Base-by-base conservation (phyloP, 2,797 vertebrate genomes). In the Apodemus agrarius region DNA sequence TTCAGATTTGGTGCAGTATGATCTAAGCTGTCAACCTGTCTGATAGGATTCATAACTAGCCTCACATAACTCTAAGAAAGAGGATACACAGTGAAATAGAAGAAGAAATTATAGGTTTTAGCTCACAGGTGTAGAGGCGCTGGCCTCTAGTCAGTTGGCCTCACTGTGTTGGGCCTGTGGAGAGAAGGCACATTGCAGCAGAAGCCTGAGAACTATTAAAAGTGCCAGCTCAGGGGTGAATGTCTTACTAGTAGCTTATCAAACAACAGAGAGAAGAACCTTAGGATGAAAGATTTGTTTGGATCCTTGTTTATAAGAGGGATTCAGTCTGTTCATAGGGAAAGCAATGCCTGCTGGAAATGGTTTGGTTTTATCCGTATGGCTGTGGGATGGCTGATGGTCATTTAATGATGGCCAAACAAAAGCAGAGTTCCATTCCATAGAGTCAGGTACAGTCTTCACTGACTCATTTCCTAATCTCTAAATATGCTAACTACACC, bases 121-220 rank as follows among this genome's bases (percentile, higher is more conserved):
- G 19, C 6, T 86, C 7, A 67, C 2, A 67, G 11, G 6, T 34
- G 22, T 16, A 12, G 37, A 65, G 67, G 7, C 59, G 78, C 2
- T 12, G 4, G 11, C 34, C 40, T 22, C 46, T 59, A 6, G 80
- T 7, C 29, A 37, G 8, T 5, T 10, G 29, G 13, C 19, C 12
- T 78, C 59, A 43, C 4, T 79, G 3, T 0, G 6, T 43, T 37
- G n/a, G 34, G 26, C 7, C 3, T 52, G 3, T 54, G 1, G 2
- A 54, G n/a, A 86, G 3, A 10, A 4, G 29, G 31, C 34, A 76
- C 24, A 22, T 63, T 16, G 1, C 24, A 4, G 2, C 10, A 75
- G 22, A 86, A 11, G 12, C 17, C 5, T 34, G 4, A 24, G 5
- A 3, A 3, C 34, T 19, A 65, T 6, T 6, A 67, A 34, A 78